Evolutionary conservation across 2,113 vertebrate species (phyloP).

Genomic region (Cyanoderma ruficeps): DNA sequence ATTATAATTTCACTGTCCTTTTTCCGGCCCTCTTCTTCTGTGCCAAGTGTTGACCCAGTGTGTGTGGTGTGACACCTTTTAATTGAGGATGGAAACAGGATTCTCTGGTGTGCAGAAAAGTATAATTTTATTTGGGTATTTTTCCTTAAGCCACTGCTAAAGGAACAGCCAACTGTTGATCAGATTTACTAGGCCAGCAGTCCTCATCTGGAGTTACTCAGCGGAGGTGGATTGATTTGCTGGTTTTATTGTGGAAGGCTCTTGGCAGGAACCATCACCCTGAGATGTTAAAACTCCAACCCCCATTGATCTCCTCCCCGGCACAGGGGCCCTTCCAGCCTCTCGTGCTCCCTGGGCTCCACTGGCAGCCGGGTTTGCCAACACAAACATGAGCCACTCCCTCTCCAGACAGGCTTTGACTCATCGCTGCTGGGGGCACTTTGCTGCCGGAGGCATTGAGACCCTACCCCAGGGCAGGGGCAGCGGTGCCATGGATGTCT

Average conservation of each 20-base stretch:
- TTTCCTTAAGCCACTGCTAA: not conserved
- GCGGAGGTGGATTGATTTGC: not conserved
- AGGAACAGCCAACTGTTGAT: not conserved
- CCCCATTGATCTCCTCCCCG: not conserved
- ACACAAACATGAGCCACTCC: not conserved
- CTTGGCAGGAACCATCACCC: not conserved
- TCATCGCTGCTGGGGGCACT: not conserved
- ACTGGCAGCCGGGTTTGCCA: not conserved
- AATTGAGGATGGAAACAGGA: not conserved
- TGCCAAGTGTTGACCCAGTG: not conserved
- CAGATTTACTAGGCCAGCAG: not conserved
- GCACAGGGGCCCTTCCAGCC: not conserved
- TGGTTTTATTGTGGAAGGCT: not conserved
- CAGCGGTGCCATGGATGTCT: fast-evolving
- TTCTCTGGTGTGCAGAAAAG: not conserved
- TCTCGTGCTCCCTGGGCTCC: constrained; percentile 30
- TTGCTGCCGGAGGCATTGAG: not conserved
- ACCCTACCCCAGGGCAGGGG: not conserved
- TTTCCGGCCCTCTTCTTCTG: not conserved
- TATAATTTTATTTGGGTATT: not conserved
- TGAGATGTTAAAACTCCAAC: not conserved
- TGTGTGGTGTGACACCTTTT: not conserved
- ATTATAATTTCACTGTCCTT: not conserved
- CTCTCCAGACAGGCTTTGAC: not conserved
- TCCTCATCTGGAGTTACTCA: not conserved